Percentiles rank a stretch among this genome's conserved stretches.
Conservation (phyloP, 2,888 invertebrate species). For the Galeruca laticollis region DNA sequence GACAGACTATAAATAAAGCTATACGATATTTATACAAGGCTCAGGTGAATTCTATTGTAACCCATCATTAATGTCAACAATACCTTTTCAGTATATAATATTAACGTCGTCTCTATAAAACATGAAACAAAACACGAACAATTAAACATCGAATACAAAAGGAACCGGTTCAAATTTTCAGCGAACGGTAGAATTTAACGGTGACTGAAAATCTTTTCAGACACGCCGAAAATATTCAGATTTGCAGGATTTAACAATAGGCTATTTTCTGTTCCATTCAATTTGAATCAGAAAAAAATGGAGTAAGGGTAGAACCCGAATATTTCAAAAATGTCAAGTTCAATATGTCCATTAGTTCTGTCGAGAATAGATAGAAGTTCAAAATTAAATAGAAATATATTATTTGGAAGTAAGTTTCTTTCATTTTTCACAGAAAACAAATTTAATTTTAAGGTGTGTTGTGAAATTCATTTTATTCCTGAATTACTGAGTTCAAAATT, state of each 20-base stretch:
- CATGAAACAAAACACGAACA: conserved; percentile 30
- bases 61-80: neutral
- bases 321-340: conserved; percentile 34
- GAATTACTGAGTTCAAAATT: conserved; percentile 23
- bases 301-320: conserved; percentile 29
- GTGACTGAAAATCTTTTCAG: conserved; percentile 37
- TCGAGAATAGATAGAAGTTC: conserved; percentile 17
- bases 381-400: conserved; percentile 22
- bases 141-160: conserved; percentile 28
- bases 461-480: neutral
- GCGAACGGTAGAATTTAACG: conserved; percentile 29
- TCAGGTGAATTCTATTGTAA: neutral
- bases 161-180: conserved; percentile 11
- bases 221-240: conserved; percentile 30
- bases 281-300: conserved; percentile 32
- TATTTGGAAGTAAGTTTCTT: neutral
- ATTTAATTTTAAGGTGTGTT: neutral
- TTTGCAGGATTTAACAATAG: conserved; percentile 32
- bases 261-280: conserved; percentile 37
- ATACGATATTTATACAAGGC: neutral
- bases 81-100: conserved; percentile 1
- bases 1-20: too few relatives aligned
- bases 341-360: conserved; percentile 33
- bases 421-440: neutral
- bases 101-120: conserved; percentile 22